These are phyloP conservation scores for Pseudomugil tenellus DNA, from an alignment of 2,797 vertebrate genomes.

Conservation along the genomic window DNA sequence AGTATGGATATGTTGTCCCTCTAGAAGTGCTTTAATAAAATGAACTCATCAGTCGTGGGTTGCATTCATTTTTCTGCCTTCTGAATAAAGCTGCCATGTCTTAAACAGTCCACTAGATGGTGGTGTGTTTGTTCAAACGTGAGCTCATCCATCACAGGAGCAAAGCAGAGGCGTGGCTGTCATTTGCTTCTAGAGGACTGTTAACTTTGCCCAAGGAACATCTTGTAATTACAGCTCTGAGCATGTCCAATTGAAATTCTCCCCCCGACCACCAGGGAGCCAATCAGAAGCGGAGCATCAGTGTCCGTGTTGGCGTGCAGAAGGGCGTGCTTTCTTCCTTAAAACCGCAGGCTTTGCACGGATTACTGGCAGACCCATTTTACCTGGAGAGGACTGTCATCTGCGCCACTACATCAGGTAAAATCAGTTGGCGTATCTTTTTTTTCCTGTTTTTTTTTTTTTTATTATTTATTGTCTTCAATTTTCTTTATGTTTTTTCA, in stretches of 20 bases:
- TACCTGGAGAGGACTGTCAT: constrained; percentile 42
- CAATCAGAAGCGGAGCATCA: constrained; percentile 64
- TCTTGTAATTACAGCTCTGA: background rate
- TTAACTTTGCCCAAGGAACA: background rate
- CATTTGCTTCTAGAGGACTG: background rate
- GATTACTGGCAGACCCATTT: constrained; percentile 52
- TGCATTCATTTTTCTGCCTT: background rate
- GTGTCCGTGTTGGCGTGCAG: constrained; percentile 45
- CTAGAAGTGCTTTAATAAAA: constrained; percentile 27
- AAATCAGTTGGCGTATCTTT: background rate
- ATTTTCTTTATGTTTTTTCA: too few species aligned
- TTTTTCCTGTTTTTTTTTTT: background rate
- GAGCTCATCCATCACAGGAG: background rate
- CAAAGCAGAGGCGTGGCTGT: background rate
- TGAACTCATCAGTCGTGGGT: background rate
- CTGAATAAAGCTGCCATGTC: background rate
- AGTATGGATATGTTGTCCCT: background rate
- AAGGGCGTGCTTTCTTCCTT: constrained; percentile 78
- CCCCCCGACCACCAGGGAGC: constrained; percentile 32
- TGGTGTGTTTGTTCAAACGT: background rate
- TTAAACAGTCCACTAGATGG: constrained; percentile 48
- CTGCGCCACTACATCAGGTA: constrained; percentile 59
- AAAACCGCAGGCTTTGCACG: constrained; percentile 63
- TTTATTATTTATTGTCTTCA: background rate
- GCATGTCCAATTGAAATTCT: constrained; percentile 52